phyloP scores from a whole-genome alignment of 53 echinoderm and acorn worm genomes.

The Holothuria leucospilota region DNA sequence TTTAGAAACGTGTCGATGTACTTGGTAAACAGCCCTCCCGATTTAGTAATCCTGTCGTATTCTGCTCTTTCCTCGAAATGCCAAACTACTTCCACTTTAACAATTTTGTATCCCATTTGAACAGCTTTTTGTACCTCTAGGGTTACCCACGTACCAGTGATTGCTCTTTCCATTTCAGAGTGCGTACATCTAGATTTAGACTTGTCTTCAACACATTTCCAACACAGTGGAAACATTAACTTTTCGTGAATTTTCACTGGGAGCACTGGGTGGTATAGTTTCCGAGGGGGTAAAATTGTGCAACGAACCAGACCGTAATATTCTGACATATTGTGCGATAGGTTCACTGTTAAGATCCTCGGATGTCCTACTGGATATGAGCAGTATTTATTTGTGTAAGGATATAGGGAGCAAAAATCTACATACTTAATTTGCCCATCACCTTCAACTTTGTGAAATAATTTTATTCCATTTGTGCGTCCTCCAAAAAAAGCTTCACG shows the following conservation, averaged over 20 bases:
- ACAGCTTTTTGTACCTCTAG: conserved; percentile 63
- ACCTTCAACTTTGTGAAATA: conserved; percentile 18
- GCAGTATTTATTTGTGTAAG: conserved; percentile 64
- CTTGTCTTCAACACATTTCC: conserved; percentile 53
- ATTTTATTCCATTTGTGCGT: conserved; percentile 37
- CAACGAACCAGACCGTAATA: conserved; percentile 71
- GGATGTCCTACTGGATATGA: conserved; percentile 65
- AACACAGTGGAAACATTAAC: conserved; percentile 70
- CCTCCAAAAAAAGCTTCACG: conserved; percentile 59
- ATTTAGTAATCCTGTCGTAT: conserved; percentile 39
- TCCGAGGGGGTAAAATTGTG: conserved; percentile 56
- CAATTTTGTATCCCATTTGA: conserved; percentile 54
- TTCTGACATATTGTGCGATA: conserved; percentile 12
- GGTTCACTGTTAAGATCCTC: conserved; percentile 35
- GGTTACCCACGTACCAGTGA: conserved; percentile 61
- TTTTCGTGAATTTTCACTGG: conserved; percentile 56
- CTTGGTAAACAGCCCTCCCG: conserved; percentile 50
- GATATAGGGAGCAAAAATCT: conserved; percentile 71
- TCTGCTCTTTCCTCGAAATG: conserved; percentile 52
- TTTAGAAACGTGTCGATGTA: conserved; percentile 77
- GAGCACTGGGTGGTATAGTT: conserved; percentile 64
- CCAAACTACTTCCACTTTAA: conserved; percentile 66
- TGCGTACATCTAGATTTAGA: conserved; percentile 57
- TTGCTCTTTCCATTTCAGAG: conserved; percentile 8
- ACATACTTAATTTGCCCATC: conserved; percentile 63